Percentiles rank a stretch among this genome's conserved stretches.
These are phyloP conservation scores for Melanerpes formicivorus DNA, from an alignment of 2,113 vertebrate species.

Conservation along the genomic window DNA sequence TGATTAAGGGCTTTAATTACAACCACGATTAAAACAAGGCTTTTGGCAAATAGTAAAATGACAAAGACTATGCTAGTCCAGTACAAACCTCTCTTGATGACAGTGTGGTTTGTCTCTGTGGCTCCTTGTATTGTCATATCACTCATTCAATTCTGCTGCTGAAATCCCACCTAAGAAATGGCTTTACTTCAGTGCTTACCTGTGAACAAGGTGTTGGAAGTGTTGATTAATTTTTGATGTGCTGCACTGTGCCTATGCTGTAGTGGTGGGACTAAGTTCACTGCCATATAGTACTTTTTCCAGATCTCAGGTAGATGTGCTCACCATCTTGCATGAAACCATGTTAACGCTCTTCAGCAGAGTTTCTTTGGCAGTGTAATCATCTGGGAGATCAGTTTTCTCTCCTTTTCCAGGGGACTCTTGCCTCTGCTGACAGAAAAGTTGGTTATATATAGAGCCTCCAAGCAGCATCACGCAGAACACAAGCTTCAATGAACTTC, in stretches of 20 bases:
- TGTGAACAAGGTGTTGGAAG: background rate
- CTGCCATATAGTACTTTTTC: background rate
- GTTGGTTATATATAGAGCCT: conserved; percentile 29
- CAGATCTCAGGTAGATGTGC: background rate
- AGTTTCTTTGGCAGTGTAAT: background rate
- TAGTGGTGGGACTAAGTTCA: background rate
- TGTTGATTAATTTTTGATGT: background rate
- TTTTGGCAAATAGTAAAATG: conserved; percentile 72
- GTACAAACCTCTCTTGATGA: conserved; percentile 35
- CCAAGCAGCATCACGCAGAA: background rate
- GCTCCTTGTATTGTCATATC: background rate
- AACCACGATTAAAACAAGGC: conserved; percentile 41
- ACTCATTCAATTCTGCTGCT: background rate
- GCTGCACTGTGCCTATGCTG: background rate
- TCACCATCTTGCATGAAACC: background rate
- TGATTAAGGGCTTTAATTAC: conserved; percentile 71
- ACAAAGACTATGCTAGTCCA: background rate
- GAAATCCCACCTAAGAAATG: conserved; percentile 22
- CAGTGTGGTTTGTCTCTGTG: background rate
- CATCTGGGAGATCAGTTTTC: background rate
- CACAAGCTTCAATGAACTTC: conserved; percentile 6
- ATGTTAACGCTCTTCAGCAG: background rate
- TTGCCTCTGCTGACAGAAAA: conserved; percentile 50
- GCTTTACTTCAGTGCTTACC: conserved; percentile 17
- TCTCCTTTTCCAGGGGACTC: background rate